Conservation (phyloP, 2,113 vertebrate genomes). For the Phylloscopus trochiloides region DNA sequence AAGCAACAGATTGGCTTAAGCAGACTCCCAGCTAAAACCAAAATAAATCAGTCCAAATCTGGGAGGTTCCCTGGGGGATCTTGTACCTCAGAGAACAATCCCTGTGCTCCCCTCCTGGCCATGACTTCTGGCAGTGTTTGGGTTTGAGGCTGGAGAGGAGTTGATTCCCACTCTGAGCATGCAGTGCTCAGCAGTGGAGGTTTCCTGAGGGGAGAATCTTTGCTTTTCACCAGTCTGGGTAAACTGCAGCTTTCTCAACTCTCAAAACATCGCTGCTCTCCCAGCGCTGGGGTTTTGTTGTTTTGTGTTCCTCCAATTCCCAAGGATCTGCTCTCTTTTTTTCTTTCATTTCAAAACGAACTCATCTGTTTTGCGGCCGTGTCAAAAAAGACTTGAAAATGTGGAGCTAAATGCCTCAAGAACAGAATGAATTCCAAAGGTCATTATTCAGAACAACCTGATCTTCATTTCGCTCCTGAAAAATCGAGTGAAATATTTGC, state of each 20-base stretch:
- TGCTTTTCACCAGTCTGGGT: neutral
- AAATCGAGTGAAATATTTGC: neutral
- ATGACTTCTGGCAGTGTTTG: neutral
- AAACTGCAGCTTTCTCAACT: neutral
- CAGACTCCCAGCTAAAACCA: neutral
- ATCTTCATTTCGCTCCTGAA: neutral
- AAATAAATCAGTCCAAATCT: rapidly evolving
- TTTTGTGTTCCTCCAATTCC: neutral
- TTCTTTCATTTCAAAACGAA: neutral
- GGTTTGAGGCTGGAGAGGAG: neutral
- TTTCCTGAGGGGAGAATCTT: neutral
- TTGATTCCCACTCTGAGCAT: neutral
- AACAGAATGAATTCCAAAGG: neutral
- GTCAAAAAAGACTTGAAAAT: neutral
- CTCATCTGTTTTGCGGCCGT: neutral
- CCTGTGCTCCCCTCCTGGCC: neutral
- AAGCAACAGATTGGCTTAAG: neutral
- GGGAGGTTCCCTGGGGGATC: neutral
- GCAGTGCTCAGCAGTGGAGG: neutral
- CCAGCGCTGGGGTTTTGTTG: neutral
- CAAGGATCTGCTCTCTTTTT: neutral
- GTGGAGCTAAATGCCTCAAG: neutral
- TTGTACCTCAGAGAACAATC: rapidly evolving
- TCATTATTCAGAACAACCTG: neutral
- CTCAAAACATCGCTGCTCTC: neutral